Percentiles rank a stretch among this genome's conserved stretches.
These are phyloP conservation scores for Peribatodes rhomboidaria DNA, from an alignment of 2,888 invertebrate genomes.

Conservation along the genomic window DNA sequence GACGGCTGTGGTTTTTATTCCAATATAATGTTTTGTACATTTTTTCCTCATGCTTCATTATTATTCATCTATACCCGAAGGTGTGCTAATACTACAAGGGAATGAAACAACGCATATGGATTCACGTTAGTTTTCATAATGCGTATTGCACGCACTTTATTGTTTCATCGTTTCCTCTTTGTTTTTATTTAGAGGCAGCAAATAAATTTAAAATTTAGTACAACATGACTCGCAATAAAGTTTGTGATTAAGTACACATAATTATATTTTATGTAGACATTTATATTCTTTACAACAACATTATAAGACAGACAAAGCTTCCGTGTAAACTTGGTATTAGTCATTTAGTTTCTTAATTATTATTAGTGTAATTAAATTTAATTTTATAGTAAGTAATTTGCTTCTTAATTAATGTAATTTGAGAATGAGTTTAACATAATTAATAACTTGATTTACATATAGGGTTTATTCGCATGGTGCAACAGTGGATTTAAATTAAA, in stretches of 20 bases:
- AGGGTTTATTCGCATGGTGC: neutral
- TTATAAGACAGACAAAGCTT: slow-evolving; percentile 4
- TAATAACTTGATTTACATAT: slow-evolving; percentile 24
- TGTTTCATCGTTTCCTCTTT: slow-evolving; percentile 12
- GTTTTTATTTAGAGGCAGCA: neutral
- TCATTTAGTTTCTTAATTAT: slow-evolving; percentile 15
- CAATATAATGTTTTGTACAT: slow-evolving; percentile 52
- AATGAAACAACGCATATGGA: slow-evolving; percentile 26
- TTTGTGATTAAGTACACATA: neutral
- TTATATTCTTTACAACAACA: neutral
- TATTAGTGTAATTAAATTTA: slow-evolving; percentile 14
- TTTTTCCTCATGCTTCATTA: slow-evolving; percentile 57
- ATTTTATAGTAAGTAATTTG: slow-evolving; percentile 18
- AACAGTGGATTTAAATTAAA: no score
- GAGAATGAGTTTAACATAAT: slow-evolving; percentile 7
- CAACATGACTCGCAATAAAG: neutral
- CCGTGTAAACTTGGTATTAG: slow-evolving; percentile 10
- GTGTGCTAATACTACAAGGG: slow-evolving; percentile 13
- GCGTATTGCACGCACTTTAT: slow-evolving; percentile 15
- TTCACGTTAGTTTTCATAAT: slow-evolving; percentile 29
- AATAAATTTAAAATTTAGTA: neutral
- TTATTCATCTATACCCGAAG: slow-evolving; percentile 36
- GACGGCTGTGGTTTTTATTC: slow-evolving; percentile 47
- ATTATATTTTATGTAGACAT: neutral
- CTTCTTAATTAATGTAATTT: slow-evolving; percentile 13